Evolutionary conservation across 2,113 vertebrate species (phyloP).

Genomic region (Verasper variegatus): DNA sequence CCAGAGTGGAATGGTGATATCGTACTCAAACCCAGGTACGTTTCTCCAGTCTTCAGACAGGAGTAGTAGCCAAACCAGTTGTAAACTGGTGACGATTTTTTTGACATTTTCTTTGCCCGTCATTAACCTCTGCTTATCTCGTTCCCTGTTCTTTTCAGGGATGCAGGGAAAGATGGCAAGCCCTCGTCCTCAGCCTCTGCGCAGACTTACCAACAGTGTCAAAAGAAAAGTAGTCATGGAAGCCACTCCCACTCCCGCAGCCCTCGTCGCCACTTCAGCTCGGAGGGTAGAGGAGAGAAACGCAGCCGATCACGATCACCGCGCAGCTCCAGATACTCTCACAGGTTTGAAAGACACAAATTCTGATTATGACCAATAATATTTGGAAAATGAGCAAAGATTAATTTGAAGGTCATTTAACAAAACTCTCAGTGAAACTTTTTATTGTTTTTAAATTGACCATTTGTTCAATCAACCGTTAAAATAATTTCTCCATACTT

Average conservation of each 20-base stretch:
- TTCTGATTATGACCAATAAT: neutral
- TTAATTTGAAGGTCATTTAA: no score
- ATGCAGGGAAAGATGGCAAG: constrained; percentile 17
- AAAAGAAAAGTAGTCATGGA: neutral
- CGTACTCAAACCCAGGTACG: constrained; percentile 62
- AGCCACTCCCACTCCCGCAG: constrained; percentile 60
- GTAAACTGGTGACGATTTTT: neutral
- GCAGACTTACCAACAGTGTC: constrained; percentile 26
- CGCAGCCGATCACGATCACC: constrained; percentile 37
- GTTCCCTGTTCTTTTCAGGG: constrained; percentile 9
- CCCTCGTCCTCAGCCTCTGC: neutral
- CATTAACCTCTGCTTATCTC: neutral
- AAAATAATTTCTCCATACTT: neutral
- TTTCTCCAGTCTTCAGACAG: neutral
- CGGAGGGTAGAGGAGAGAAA: neutral
- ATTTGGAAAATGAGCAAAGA: no score
- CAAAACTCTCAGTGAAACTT: no score
- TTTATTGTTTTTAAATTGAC: neutral
- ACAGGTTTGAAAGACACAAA: constrained; percentile 43
- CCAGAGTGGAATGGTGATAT: constrained; percentile 90
- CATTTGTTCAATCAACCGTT: neutral
- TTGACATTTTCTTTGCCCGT: neutral
- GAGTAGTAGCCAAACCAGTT: neutral
- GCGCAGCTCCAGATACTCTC: constrained; percentile 2
- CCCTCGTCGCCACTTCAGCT: constrained; percentile 49